Evolutionary conservation across 2,797 vertebrate genomes (phyloP).

Genomic region (Florisuga fusca): DNA sequence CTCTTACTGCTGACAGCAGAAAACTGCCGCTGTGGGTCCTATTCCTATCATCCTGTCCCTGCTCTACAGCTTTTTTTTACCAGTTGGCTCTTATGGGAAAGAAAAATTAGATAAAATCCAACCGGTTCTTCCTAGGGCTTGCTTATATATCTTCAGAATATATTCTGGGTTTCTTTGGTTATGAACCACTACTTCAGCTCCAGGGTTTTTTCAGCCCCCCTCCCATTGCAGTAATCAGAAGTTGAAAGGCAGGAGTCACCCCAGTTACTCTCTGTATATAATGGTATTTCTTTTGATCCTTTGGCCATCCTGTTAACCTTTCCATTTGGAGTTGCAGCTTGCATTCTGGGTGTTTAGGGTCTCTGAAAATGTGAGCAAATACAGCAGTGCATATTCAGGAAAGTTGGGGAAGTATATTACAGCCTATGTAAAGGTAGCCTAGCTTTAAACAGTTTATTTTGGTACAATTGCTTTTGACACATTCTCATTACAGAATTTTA

Average conservation of each 20-base stretch:
- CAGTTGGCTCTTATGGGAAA: slow-evolving; percentile 27
- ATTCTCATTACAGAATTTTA: neutral
- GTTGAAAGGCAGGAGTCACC: neutral
- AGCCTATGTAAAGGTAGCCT: neutral
- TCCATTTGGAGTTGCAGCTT: neutral
- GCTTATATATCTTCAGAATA: neutral
- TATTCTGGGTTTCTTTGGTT: neutral
- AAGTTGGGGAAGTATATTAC: neutral
- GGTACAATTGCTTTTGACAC: neutral
- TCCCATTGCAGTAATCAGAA: neutral
- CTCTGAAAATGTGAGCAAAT: slow-evolving; percentile 42
- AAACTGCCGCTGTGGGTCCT: slow-evolving; percentile 53
- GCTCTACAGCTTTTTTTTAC: slow-evolving; percentile 2
- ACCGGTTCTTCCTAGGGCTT: neutral
- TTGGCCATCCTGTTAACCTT: neutral
- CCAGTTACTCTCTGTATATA: neutral
- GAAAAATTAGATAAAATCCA: neutral
- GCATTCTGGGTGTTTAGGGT: neutral
- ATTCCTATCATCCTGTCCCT: slow-evolving; percentile 6
- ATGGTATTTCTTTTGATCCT: neutral
- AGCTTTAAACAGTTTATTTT: neutral
- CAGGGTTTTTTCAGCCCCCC: neutral
- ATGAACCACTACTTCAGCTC: neutral
- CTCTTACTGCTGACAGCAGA: neutral
- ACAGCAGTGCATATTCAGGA: neutral